phyloP scores from a whole-genome alignment of 2,797 vertebrate species.

The Halcyon leucocephala region DNA sequence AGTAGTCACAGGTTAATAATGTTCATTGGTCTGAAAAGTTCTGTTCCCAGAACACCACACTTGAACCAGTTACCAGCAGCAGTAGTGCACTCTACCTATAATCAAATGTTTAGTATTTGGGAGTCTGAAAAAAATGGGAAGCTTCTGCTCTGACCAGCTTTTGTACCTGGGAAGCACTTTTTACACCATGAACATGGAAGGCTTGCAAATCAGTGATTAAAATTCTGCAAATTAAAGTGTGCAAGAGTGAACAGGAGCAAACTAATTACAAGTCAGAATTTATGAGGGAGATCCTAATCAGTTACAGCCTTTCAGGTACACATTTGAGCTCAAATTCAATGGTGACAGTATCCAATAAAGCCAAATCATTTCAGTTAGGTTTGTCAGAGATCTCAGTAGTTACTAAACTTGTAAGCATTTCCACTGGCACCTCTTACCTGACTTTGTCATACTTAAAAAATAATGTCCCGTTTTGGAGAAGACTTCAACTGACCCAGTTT shows the following conservation, averaged over 20 bases:
- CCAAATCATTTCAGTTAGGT: neutral
- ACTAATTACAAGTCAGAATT: neutral
- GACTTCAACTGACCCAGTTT: neutral
- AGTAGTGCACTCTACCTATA: neutral
- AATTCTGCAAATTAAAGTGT: neutral
- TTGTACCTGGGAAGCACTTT: neutral
- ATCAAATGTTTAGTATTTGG: neutral
- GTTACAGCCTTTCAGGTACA: neutral
- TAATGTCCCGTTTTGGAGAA: neutral
- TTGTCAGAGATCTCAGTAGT: neutral
- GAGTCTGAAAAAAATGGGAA: neutral
- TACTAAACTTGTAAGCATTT: neutral
- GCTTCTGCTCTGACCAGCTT: neutral
- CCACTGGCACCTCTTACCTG: neutral
- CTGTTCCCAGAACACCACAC: neutral
- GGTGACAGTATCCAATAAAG: neutral
- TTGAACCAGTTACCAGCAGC: neutral
- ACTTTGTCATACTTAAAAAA: neutral
- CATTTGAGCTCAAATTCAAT: neutral
- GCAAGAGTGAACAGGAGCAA: neutral
- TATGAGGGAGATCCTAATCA: neutral
- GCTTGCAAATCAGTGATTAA: neutral
- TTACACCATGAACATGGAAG: neutral
- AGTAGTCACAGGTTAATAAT: neutral
- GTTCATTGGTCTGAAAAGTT: neutral